Percentiles rank a stretch among this genome's conserved stretches.
Evolutionary conservation across 2,888 invertebrate species (phyloP).

Genomic region (Eilema griseolum): DNA sequence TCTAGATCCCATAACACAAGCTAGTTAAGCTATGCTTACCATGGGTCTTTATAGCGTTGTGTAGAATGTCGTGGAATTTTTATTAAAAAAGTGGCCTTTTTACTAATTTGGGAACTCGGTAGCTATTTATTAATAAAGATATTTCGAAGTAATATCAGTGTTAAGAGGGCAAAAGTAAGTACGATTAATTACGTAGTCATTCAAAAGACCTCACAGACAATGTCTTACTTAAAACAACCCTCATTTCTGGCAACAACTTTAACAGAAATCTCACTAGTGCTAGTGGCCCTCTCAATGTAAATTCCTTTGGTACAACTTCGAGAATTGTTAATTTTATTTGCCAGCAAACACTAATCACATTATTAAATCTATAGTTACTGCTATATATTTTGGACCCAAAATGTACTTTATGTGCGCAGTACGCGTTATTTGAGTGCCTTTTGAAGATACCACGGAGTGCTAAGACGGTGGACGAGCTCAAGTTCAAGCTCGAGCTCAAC

Average conservation of each 20-base stretch:
- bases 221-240: constrained; percentile 9
- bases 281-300: background rate
- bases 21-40: too few relatives aligned
- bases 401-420: too few relatives aligned
- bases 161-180: background rate
- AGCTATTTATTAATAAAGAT: background rate
- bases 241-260: constrained; percentile 4
- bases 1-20: too few relatives aligned
- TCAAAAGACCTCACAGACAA: constrained; percentile 1
- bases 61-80: too few relatives aligned
- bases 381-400: too few relatives aligned
- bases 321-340: background rate
- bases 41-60: too few relatives aligned
- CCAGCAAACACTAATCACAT: background rate
- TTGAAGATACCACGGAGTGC: too few relatives aligned
- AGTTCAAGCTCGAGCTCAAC: too few relatives aligned
- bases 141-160: background rate
- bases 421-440: too few relatives aligned
- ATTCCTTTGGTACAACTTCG: constrained; percentile 5
- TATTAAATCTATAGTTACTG: background rate
- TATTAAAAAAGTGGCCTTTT: too few relatives aligned
- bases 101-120: too few relatives aligned
- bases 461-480: too few relatives aligned
- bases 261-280: constrained; percentile 2
- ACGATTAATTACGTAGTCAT: background rate